Evolutionary conservation across 92 coral and sea anemone species (phyloP), one percentile per base, ranked within the genome.

Genomic region (Meandrina meandrites): DNA sequence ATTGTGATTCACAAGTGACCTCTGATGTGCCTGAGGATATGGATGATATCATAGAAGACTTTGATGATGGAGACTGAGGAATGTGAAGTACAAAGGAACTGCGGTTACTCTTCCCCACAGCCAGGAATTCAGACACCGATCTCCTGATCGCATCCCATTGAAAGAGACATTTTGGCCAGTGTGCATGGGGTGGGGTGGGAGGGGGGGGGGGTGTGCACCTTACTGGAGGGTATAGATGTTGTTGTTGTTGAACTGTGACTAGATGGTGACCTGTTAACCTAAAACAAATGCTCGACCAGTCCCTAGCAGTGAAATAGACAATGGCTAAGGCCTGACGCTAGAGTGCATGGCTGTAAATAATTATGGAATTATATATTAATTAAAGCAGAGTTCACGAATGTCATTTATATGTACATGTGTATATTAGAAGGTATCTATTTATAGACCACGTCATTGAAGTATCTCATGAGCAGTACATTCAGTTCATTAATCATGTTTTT

Each of bases 31-130:
- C 57, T 11, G 66, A 79, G 56, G 70, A 68, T 68, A 78, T 48
- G 9, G 96, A 93, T 54, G 91, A 92, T 32, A 67, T 87, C 1
- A 94, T 94, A 56, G 95, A 92, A 48, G 94, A 92, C 51, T 94
- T 92, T 79, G 97, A 94, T 30, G 93, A 92, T 51, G 95, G 90
- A 5, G 79, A 35, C 37, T 82, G 31, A 74, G 53, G n/a, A 8
- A 13, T 48, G 21, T 62, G 1, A 30, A 51, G 30, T 0, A 19
- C 22, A 60, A 75, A 42, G 1, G 34, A 28, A 13, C 71, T 66
- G 18, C 71, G 9, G 34, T n/a, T 30, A 6, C 27, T 22, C 68
- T 62, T 62, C 13, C 64, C 31, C 30, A 62, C 14, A 8, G 31
- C n/a, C n/a, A n/a, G n/a, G n/a, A n/a, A n/a, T n/a, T n/a, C n/a